Percentiles rank a stretch among this genome's conserved stretches.
phyloP scores from a whole-genome alignment of 2,888 invertebrate species.

The Noctua pronuba region DNA sequence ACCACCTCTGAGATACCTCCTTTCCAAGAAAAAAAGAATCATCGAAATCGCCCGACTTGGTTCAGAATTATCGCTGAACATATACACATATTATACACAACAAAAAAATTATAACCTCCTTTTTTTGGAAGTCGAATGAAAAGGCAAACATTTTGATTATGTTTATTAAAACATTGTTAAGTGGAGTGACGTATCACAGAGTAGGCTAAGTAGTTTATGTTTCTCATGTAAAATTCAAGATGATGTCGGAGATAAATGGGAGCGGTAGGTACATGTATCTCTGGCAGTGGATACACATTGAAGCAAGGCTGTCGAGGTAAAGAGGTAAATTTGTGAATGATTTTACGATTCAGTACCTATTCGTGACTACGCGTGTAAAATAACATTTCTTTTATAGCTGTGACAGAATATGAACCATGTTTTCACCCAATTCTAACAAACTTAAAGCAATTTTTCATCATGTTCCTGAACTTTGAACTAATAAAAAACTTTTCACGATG shows the following conservation, averaged over 20 bases:
- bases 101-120: too few relatives aligned
- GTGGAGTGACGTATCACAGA: constrained; percentile 33
- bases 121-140: neutral
- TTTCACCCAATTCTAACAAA: neutral
- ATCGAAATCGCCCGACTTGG: neutral
- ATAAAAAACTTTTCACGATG: neutral
- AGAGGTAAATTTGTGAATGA: neutral
- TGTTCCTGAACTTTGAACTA: neutral
- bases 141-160: constrained; percentile 5
- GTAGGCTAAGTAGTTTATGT: constrained; percentile 49
- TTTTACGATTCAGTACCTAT: neutral
- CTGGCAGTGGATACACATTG: neutral
- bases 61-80: too few relatives aligned
- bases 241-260: constrained; percentile 25
- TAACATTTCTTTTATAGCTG: neutral
- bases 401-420: neutral
- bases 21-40: neutral
- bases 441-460: neutral
- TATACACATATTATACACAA: too few relatives aligned
- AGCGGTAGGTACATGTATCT: constrained; percentile 21
- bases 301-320: neutral
- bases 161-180: constrained; percentile 32
- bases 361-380: neutral
- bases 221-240: constrained; percentile 51
- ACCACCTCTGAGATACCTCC: neutral